A percentile compares a stretch with the other conserved stretches of the same genome.
These are phyloP conservation scores for Drosophila melanogaster DNA, from an alignment of 1,140 invertebrate species.

Conservation along the genomic window Release_6_plus_ISO1_MT NC_004354.4:18910001-18910500, in stretches of 20 bases:
- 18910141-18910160: too few relatives aligned
- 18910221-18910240: not conserved
- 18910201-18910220: constrained; percentile 38
- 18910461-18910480: constrained; percentile 38
- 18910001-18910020: constrained; percentile 64
- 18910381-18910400: constrained; percentile 71
- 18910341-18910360: constrained; percentile 8
- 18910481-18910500: not conserved
- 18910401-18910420: constrained; percentile 39
- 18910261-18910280: constrained; percentile 3
- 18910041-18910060: constrained; percentile 23
- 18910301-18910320: constrained; percentile 68
- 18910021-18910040: constrained; percentile 63
- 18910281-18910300: constrained; percentile 53
- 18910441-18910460: constrained; percentile 79
- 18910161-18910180: not conserved
- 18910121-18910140: too few relatives aligned
- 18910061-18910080: not conserved
- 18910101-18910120: too few relatives aligned
- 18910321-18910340: constrained; percentile 63
- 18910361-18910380: constrained; percentile 44
- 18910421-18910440: constrained; percentile 71
- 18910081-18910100: too few relatives aligned
- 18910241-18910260: too few relatives aligned
- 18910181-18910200: constrained; percentile 21